Evolutionary conservation across 2,113 vertebrate species (phyloP).

Genomic region (Cervus canadensis): DNA sequence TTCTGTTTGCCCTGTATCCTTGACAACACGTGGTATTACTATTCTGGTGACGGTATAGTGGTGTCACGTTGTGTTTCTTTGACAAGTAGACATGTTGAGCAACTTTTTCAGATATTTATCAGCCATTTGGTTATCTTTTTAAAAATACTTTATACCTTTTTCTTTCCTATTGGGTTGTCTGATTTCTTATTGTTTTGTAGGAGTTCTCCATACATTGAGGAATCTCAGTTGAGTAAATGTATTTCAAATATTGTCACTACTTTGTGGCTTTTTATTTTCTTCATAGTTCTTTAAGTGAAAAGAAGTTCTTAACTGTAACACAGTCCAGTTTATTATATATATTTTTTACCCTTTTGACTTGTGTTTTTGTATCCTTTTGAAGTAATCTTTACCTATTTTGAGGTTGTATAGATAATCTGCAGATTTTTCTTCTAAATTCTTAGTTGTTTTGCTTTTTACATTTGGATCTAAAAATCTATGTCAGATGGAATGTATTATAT

Average conservation of each 20-base stretch:
- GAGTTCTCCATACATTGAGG: neutral
- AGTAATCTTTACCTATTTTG: neutral
- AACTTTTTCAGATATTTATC: neutral
- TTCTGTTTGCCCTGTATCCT: neutral
- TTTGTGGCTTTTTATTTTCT: slow-evolving; percentile 7
- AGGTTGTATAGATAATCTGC: neutral
- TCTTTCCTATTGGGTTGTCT: neutral
- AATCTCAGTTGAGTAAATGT: neutral
- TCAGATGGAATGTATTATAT: neutral
- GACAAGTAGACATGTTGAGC: neutral
- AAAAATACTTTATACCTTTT: neutral
- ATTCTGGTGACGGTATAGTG: neutral
- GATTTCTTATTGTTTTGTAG: neutral
- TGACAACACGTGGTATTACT: neutral
- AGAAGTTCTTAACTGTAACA: neutral
- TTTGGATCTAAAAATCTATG: neutral
- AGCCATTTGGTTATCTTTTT: neutral
- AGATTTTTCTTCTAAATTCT: neutral
- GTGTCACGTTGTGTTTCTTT: neutral
- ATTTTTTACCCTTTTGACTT: neutral
- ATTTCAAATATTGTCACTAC: neutral
- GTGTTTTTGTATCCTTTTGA: neutral
- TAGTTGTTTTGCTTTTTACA: neutral
- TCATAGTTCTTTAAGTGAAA: neutral
- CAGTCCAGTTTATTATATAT: neutral